Base-by-base conservation (phyloP, 1,140 invertebrate species). In the Papilio polyxenes region DNA sequence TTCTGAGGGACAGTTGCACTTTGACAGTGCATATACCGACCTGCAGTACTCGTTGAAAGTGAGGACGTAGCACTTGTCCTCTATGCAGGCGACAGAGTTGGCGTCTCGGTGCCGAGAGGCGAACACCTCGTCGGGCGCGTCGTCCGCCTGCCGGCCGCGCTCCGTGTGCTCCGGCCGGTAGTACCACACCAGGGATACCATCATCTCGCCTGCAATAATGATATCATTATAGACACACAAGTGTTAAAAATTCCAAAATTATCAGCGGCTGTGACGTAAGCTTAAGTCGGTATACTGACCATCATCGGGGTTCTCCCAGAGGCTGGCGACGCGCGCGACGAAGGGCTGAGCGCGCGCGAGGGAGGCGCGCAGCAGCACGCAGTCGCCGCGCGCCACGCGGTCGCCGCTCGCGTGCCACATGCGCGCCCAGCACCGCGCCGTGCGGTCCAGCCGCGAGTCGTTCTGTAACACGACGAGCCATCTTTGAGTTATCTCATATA, bases 91-190 rank as follows among this genome's bases (percentile, higher is more conserved):
- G 40, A 99, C 98, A 89, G 98, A 98, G 93, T 98, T 99, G 82
- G 97, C 97, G 94, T 99, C 98, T 77, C 97, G 96, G 95, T 99
- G 98, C 80, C 98, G 96, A 3, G 98, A 99, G 40, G 98, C 98
- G 95, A 99, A 99, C 69, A 99, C 97, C 95, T 99, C 98, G 89
- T 98, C 98, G 6, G 96, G 96, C 87, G 97, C 96, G 93, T 99
- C 98, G 31, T 96, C 96, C 31, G 96, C 95, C 84, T 96, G 96
- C 8, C 98, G 95, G 3, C 98, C 98, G 88, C 97, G 96, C 87
- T 99, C 98, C 0, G 98, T 99, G 94, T 99, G 98, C 94, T 99
- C 98, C 0, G 98, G 98, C 88, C 98, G 96, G 95, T 99, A 99
- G 95, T 99, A 99, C 99, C 99, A 99, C 75, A 99, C 94, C 78